These are phyloP conservation scores for Zygaena filipendulae DNA, from an alignment of 2,888 invertebrate genomes.

Conservation along the genomic window DNA sequence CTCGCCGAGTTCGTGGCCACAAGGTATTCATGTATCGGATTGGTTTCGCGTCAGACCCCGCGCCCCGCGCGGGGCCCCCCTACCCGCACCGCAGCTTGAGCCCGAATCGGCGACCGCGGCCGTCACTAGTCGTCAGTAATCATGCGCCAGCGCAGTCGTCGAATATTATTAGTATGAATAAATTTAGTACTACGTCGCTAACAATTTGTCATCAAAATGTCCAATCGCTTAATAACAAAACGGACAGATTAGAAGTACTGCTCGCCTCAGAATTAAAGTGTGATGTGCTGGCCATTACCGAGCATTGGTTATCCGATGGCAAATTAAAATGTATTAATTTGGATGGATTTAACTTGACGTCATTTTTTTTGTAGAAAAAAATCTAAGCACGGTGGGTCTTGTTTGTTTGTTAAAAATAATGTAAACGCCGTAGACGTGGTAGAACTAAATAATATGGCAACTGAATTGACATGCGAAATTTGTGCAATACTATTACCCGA, in stretches of 20 bases:
- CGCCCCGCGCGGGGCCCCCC: slow-evolving; percentile 1
- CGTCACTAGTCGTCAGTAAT: not conserved
- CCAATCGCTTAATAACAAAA: too few relatives aligned
- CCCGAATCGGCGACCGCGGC: not conserved
- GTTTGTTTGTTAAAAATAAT: slow-evolving; percentile 1
- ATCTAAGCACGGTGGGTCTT: not conserved
- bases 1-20: slow-evolving; percentile 5
- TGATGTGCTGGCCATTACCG: slow-evolving; percentile 2
- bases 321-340: not conserved
- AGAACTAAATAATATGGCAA: too few relatives aligned
- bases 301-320: slow-evolving; percentile 2
- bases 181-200: not conserved
- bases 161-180: not conserved
- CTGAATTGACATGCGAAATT: too few relatives aligned
- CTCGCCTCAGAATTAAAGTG: not conserved
- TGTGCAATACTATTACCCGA: too few relatives aligned
- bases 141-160: not conserved
- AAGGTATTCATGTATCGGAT: not conserved
- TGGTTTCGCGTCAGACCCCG: slow-evolving; percentile 2
- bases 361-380: not conserved
- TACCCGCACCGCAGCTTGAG: not conserved
- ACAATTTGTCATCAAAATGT: not conserved
- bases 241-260: not conserved
- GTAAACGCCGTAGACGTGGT: too few relatives aligned
- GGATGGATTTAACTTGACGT: not conserved